Evolutionary conservation across 2,888 invertebrate species (phyloP).

Genomic region (Stictocephala bisonia): DNA sequence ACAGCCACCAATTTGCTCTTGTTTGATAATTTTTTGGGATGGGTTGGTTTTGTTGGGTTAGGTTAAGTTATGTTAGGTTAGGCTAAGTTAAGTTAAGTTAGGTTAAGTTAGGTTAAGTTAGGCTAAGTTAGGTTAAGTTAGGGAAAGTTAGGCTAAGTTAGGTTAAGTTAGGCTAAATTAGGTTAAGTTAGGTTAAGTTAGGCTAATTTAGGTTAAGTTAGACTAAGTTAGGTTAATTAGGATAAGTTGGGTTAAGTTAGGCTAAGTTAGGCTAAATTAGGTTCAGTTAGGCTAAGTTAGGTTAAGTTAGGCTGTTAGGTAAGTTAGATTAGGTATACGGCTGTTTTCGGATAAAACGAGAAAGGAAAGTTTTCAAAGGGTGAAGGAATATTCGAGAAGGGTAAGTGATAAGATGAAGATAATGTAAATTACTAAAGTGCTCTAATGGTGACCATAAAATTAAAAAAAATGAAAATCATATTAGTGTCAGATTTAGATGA

Average conservation of each 20-base stretch:
- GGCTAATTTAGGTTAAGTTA: constrained; percentile 10
- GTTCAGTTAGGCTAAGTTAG: constrained; percentile 37
- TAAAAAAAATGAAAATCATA: no score
- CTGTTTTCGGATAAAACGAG: no score
- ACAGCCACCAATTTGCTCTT: no score
- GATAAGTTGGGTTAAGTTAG: constrained; percentile 33
- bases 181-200: constrained; percentile 23
- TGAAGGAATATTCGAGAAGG: no score
- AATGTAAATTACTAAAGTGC: no score
- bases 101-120: constrained; percentile 31
- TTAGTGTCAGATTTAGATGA: no score
- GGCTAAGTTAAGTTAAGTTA: constrained; percentile 27
- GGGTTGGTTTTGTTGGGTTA: constrained; percentile 29
- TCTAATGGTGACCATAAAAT: no score
- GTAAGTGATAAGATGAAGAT: no score
- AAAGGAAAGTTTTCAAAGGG: no score
- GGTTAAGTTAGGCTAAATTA: constrained; percentile 36
- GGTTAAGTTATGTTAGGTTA: constrained; percentile 25
- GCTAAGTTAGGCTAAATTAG: constrained; percentile 37
- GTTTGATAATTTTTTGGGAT: no score
- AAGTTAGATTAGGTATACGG: constrained; percentile 60
- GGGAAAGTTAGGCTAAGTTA: constrained; percentile 34
- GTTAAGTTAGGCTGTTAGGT: constrained; percentile 49
- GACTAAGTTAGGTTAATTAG: constrained; percentile 5
- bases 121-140: constrained; percentile 28